phyloP scores from a whole-genome alignment of 2,888 invertebrate genomes.

The Leucophenga maculata region DNA sequence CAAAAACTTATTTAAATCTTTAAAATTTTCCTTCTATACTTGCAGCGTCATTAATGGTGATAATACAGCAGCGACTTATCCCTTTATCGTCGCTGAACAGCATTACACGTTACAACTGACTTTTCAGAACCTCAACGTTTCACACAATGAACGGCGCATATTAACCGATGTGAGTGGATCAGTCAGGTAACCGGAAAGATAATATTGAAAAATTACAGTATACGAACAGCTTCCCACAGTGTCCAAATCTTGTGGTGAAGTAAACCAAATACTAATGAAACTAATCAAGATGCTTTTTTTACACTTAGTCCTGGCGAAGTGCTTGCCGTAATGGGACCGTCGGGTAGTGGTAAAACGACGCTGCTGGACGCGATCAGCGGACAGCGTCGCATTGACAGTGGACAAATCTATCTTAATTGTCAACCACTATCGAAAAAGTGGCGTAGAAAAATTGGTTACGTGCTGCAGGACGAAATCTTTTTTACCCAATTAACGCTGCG shows the following conservation, averaged over 20 bases:
- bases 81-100: constrained; percentile 73
- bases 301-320: constrained; percentile 79
- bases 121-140: constrained; percentile 77
- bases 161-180: constrained; percentile 82
- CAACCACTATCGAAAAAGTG: constrained; percentile 79
- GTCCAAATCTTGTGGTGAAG: background rate
- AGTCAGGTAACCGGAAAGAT: constrained; percentile 72
- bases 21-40: background rate
- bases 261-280: no score
- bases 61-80: constrained; percentile 75
- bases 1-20: background rate
- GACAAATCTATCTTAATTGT: constrained; percentile 79
- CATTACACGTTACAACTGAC: constrained; percentile 77
- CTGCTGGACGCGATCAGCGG: constrained; percentile 84
- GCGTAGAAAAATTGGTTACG: constrained; percentile 85
- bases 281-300: no score
- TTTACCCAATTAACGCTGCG: constrained; percentile 84
- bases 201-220: constrained; percentile 6
- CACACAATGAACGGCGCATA: constrained; percentile 75
- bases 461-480: constrained; percentile 87
- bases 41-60: background rate
- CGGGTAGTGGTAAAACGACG: constrained; percentile 85
- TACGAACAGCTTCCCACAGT: no score
- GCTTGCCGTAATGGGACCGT: constrained; percentile 87
- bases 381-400: constrained; percentile 78